Percentiles rank a stretch among this genome's conserved stretches.
Evolutionary conservation across 2,888 invertebrate genomes (phyloP).

Genomic region (Lapara coniferarum): DNA sequence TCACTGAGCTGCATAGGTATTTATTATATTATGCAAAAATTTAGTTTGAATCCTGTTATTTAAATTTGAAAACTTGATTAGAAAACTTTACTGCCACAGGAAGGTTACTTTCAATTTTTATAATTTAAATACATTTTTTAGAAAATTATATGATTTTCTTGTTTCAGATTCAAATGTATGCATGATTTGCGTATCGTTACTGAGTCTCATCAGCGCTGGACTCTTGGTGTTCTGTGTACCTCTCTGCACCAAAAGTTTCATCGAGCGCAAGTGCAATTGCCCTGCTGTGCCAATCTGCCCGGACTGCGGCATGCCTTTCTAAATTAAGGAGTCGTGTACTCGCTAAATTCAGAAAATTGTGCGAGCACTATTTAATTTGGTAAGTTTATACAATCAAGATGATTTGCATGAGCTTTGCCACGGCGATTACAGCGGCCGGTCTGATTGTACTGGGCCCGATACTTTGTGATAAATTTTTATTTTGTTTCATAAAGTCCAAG

Average conservation of each 20-base stretch:
- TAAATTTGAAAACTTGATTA: background rate
- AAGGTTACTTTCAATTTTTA: background rate
- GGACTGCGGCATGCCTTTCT: constrained; percentile 50
- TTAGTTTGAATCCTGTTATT: background rate
- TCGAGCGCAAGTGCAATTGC: constrained; percentile 47
- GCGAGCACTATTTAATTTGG: background rate
- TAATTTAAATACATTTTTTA: background rate
- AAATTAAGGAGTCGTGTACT: constrained; percentile 20
- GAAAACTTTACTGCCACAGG: too few relatives aligned
- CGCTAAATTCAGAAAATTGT: background rate
- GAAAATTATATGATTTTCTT: background rate
- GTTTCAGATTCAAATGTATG: constrained; percentile 33
- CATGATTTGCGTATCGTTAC: constrained; percentile 62
- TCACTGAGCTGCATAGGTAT: too few relatives aligned
- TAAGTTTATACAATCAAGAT: constrained; percentile 37
- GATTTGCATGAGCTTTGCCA: constrained; percentile 51
- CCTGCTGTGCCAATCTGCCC: constrained; percentile 48
- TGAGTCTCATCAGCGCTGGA: constrained; percentile 49
- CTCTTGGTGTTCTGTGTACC: constrained; percentile 52
- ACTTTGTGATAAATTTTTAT: constrained; percentile 48
- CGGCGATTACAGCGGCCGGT: constrained; percentile 44
- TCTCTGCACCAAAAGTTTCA: constrained; percentile 44
- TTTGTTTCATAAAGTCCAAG: constrained; percentile 39
- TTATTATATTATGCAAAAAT: too few relatives aligned
- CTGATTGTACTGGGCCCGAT: constrained; percentile 49